phyloP scores from a whole-genome alignment of 1,140 invertebrate genomes.

The Armadillidium nasatum region DNA sequence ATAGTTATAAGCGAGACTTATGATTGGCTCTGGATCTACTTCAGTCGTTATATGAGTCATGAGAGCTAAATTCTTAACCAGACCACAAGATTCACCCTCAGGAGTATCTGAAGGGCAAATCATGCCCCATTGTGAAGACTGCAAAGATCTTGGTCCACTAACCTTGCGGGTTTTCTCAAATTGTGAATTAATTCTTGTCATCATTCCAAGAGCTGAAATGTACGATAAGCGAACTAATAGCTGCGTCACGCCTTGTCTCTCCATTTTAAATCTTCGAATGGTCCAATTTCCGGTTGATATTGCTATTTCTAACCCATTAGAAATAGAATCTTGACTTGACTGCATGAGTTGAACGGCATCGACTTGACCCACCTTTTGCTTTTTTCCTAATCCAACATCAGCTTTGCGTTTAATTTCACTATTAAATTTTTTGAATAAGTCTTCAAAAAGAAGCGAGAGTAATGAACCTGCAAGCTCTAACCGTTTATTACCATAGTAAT shows the following conservation, averaged over 20 bases:
- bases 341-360: constrained; percentile 94
- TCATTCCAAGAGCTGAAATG: too few relatives aligned
- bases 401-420: constrained; percentile 82
- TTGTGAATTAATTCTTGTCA: too few relatives aligned
- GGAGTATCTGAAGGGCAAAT: constrained; percentile 96
- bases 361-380: constrained; percentile 91
- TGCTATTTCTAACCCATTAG: constrained; percentile 84
- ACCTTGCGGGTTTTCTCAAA: constrained; percentile 99
- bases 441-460: constrained; percentile 94
- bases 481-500: too few relatives aligned
- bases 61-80: constrained; percentile 97
- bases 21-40: too few relatives aligned
- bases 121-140: constrained; percentile 82
- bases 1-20: too few relatives aligned
- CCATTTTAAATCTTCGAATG: constrained; percentile 98
- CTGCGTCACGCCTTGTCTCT: constrained; percentile 94
- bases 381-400: constrained; percentile 86
- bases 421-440: constrained; percentile 97
- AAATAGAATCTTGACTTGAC: constrained; percentile 77
- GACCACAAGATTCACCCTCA: constrained; percentile 96
- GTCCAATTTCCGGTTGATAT: constrained; percentile 98
- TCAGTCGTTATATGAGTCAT: too few relatives aligned
- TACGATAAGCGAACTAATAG: constrained; percentile 95
- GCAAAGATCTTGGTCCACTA: constrained; percentile 92
- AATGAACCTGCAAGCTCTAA: constrained; percentile 95